Base-by-base conservation (phyloP, 2,113 vertebrate genomes). In the Takifugu bimaculatus region DNA sequence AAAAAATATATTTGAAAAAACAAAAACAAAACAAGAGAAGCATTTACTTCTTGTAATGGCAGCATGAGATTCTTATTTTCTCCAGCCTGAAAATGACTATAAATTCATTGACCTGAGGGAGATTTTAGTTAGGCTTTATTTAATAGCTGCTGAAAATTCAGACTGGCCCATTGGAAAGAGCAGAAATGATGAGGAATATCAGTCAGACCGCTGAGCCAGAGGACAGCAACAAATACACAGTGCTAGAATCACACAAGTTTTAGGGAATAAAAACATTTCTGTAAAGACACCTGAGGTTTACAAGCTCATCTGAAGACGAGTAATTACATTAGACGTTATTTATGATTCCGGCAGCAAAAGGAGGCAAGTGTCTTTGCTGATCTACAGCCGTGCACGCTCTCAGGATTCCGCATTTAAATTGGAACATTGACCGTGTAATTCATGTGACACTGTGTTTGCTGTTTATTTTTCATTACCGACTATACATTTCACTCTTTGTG, bases 361-460 rank as follows among this genome's bases (percentile, higher is more conserved):
- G 73, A 77, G 66, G 71, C 60, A 67, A 83, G 83, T 74, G 83
- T 81, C 82, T 57, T 65, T 51, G 63, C 69, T 88, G 86, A 89
- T 88, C 69, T 83, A 87, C 75, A 64, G 62, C 77, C 77, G 50
- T 29, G 39, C 51, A 65, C 58, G 53, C 75, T 54, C 66, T 83
- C 74, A 57, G 76, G 69, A 71, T 80, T 87, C 87, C 86, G 88
- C 90, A 92, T 91, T 89, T 90, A 88, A 89, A 90, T 91, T 88
- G 87, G 82, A 87, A 87, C 84, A 88, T 87, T 81, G 85, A 67
- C 83, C 63, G 65, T 63, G 87, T 87, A 86, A 86, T 86, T 90
- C 80, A 85, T 79, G 65, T 73, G 70, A 65, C 68, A 60, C 57
- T 49, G 45, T 59, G 61, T 79, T 74, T 70, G 65, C 55, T 70